These are phyloP conservation scores for Neolamprologus kungweensis DNA, from an alignment of 2,113 vertebrate genomes.

Conservation along the genomic window DNA sequence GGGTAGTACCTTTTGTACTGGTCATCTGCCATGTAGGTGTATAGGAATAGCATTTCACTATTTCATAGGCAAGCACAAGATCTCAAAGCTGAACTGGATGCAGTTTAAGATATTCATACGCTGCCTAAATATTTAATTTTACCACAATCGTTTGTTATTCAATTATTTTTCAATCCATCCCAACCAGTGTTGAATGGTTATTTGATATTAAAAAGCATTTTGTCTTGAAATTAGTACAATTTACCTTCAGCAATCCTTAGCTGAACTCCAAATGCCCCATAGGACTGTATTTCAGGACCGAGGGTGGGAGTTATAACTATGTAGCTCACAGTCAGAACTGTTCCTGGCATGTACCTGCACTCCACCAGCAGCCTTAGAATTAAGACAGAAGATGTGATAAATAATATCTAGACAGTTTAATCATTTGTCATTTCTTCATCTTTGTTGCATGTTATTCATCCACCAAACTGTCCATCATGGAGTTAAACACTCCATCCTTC, in stretches of 20 bases:
- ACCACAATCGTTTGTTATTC: not conserved
- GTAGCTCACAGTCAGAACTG: constrained; percentile 58
- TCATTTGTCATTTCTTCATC: not conserved
- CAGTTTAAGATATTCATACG: not conserved
- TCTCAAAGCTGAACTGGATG: not conserved
- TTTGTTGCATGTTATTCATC: not conserved
- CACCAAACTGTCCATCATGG: not conserved
- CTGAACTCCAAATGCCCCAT: constrained; percentile 71
- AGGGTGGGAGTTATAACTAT: constrained; percentile 68
- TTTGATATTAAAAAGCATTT: not conserved
- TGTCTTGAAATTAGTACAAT: not conserved
- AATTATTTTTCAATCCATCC: not conserved
- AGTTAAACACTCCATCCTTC: not conserved
- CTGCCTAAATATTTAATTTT: not conserved
- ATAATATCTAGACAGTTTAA: not conserved
- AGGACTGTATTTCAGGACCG: constrained; percentile 52
- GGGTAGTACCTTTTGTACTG: constrained; percentile 66
- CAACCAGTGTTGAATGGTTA: not conserved
- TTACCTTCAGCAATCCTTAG: constrained; percentile 72
- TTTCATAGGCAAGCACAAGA: not conserved
- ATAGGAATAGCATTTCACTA: not conserved
- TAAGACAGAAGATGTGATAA: not conserved
- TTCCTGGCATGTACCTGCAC: constrained; percentile 60
- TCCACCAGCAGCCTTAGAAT: constrained; percentile 67
- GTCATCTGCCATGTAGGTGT: constrained; percentile 33